phyloP scores from a whole-genome alignment of 2,888 invertebrate genomes.

The Mactromeris polynyma region DNA sequence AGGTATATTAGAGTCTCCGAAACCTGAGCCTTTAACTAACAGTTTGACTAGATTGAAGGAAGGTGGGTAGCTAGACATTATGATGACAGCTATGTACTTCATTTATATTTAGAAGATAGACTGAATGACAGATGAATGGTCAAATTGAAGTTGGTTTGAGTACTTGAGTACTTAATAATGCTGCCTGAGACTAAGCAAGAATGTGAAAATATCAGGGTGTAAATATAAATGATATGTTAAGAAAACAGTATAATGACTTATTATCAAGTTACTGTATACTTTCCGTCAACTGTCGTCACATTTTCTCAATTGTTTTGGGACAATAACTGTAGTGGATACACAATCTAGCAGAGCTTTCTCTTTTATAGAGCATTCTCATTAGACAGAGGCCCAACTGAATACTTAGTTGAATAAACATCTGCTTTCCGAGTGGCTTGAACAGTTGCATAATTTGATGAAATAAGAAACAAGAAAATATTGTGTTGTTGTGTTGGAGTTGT shows the following conservation, averaged over 20 bases:
- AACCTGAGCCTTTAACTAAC: neutral
- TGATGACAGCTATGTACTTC: neutral
- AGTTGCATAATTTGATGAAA: too few relatives aligned
- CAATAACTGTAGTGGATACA: neutral
- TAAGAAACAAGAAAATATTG: too few relatives aligned
- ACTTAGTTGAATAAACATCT: too few relatives aligned
- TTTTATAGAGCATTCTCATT: too few relatives aligned
- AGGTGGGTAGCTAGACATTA: neutral
- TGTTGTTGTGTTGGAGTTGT: too few relatives aligned
- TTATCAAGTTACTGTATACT: neutral
- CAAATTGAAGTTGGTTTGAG: neutral
- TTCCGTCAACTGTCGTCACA: neutral
- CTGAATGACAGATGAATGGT: neutral
- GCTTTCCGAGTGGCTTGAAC: too few relatives aligned
- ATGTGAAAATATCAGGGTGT: neutral
- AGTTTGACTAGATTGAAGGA: neutral
- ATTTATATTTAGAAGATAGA: neutral
- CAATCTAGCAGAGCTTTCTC: too few relatives aligned
- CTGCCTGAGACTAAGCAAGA: neutral
- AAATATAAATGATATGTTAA: constrained; percentile 7
- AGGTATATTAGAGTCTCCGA: neutral
- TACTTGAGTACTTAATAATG: neutral
- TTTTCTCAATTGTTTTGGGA: neutral
- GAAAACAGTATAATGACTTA: neutral
- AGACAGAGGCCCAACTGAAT: too few relatives aligned